Conservation (phyloP, 2,888 invertebrate genomes). For the Aphidoletes aphidimyza region DNA sequence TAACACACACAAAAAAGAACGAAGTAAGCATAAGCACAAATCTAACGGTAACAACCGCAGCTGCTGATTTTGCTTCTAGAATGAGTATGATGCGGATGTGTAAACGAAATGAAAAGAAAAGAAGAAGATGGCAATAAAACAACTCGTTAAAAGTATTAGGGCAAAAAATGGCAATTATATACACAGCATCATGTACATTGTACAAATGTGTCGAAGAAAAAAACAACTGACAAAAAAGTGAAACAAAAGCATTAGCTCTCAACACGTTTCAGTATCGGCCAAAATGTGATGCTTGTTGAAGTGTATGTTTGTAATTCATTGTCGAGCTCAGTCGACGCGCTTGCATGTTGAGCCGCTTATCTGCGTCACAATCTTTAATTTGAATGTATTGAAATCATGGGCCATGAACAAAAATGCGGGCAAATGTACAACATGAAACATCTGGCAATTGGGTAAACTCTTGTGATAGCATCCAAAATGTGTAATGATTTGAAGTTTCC, state of each 20-base stretch:
- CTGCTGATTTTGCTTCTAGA: background rate
- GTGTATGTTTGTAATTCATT: background rate
- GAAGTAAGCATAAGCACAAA: background rate
- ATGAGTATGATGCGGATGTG: background rate
- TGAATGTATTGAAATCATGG: background rate
- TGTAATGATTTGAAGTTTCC: background rate
- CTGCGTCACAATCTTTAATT: background rate
- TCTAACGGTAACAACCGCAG: slow-evolving; percentile 18
- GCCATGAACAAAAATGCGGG: background rate
- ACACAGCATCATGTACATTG: background rate
- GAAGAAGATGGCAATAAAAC: background rate
- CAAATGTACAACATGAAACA: background rate
- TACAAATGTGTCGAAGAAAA: background rate
- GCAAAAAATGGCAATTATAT: slow-evolving; percentile 7
- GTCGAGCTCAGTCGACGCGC: background rate
- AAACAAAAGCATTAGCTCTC: background rate
- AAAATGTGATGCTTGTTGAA: background rate
- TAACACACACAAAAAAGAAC: background rate
- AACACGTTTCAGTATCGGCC: too few species aligned
- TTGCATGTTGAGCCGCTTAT: background rate
- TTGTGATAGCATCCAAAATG: too few species aligned
- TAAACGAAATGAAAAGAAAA: background rate
- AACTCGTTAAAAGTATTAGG: background rate
- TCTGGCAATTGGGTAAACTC: too few species aligned
- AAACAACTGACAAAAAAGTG: slow-evolving; percentile 35